Conservation (phyloP, 2,888 invertebrate genomes). For the Smittia sp. region DNA sequence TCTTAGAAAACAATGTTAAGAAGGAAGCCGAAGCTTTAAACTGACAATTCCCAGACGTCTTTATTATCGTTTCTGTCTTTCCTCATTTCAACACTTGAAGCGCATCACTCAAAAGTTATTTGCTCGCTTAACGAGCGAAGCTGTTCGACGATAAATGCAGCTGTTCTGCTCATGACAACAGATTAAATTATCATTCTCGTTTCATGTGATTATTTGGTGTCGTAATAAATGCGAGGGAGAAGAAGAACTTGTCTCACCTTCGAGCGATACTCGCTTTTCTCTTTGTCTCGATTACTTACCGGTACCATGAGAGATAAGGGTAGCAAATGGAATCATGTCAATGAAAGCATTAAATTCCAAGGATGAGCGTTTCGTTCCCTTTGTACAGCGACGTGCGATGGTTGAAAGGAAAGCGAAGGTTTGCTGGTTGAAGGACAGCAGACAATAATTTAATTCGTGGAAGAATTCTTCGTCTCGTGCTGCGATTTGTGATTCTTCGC, state of each 20-base stretch:
- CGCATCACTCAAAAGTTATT: too few relatives aligned
- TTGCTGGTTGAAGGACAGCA: background rate
- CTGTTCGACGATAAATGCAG: too few relatives aligned
- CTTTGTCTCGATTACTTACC: background rate
- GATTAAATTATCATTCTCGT: too few relatives aligned
- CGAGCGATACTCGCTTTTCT: background rate
- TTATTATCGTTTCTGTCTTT: too few relatives aligned
- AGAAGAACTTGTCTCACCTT: background rate
- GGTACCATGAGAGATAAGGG: too few relatives aligned
- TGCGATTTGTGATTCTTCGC: too few relatives aligned
- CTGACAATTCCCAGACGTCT: background rate
- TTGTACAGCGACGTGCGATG: background rate
- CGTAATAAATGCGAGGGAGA: background rate
- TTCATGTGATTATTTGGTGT: background rate
- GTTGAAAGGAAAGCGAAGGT: background rate
- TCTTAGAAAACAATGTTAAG: too few relatives aligned
- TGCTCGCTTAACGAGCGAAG: too few relatives aligned
- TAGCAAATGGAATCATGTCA: conserved; percentile 6
- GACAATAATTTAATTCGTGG: background rate
- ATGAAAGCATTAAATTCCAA: conserved; percentile 6
- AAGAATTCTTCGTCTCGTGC: too few relatives aligned
- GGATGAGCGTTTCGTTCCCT: background rate
- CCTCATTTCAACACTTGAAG: too few relatives aligned
- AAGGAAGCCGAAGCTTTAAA: too few relatives aligned
- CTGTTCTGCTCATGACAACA: too few relatives aligned